Conservation (phyloP, 2,113 vertebrate genomes). For the Megatriorchis doriae region DNA sequence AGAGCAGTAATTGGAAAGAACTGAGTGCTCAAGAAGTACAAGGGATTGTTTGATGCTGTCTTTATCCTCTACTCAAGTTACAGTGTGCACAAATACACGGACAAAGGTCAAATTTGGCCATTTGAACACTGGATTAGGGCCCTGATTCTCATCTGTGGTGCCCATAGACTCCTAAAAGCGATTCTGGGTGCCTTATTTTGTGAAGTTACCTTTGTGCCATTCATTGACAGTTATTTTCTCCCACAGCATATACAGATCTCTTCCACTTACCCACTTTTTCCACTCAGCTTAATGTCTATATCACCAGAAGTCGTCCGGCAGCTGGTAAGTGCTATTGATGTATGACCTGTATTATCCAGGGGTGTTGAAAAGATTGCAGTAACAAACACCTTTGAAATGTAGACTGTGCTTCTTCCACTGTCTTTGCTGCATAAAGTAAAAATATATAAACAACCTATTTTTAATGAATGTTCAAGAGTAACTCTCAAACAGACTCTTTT, state of each 20-base stretch:
- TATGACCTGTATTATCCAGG: not conserved
- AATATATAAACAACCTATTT: not conserved
- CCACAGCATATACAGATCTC: not conserved
- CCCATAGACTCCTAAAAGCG: not conserved
- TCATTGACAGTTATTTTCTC: not conserved
- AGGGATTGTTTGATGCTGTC: not conserved
- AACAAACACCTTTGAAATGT: conserved; percentile 66
- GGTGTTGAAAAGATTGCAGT: conserved; percentile 17
- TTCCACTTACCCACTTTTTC: conserved; percentile 40
- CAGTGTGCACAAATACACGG: not conserved
- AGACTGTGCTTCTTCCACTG: conserved; percentile 45
- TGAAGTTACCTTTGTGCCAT: not conserved
- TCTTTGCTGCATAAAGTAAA: conserved; percentile 60
- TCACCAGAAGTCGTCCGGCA: conserved; percentile 34
- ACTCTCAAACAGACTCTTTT: not conserved
- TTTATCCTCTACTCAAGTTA: not conserved
- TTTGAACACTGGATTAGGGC: not conserved
- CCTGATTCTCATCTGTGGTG: not conserved
- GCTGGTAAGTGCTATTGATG: conserved; percentile 43
- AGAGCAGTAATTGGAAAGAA: not conserved
- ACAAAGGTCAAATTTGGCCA: not conserved
- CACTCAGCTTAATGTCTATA: conserved; percentile 15
- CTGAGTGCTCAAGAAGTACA: not conserved
- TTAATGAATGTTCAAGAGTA: not conserved
- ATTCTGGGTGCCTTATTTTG: not conserved